Base-by-base conservation (phyloP, 2,797 vertebrate species). In the Amblyraja radiata region DNA sequence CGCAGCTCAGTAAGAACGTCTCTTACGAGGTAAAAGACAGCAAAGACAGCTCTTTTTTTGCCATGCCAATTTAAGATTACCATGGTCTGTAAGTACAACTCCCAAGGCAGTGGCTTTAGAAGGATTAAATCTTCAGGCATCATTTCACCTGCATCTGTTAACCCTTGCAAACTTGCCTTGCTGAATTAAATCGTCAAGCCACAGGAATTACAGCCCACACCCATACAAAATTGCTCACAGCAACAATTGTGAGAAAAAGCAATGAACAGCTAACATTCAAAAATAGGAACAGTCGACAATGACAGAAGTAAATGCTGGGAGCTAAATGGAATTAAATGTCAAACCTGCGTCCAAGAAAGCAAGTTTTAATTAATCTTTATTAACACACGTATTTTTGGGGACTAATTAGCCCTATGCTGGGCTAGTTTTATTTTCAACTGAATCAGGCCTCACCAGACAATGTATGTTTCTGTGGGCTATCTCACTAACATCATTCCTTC, bases 401-500 rank as follows among this genome's bases (percentile, higher is more conserved):
- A 32, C 0, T 65, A 28, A 86, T 63, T 65, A 14, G 32, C 5
- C 11, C 23, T 28, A 86, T 86, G 13, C 61, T 14, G 32, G 28
- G 13, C n/a, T 14, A 6, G 83, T 63, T 18, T 14, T 68, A 13
- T 18, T 14, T 18, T 18, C 65, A 68, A 86, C 10, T 63, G 23
- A 13, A 13, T 14, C 4, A 86, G 58, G 1, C 54, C 14, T 63
- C 58, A 7, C 28, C 58, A 86, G 18, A 32, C 83, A 65, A 86
- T 86, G 28, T 1, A 5, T n/a, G 8, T 86, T 32, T 86, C 83
- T 61, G 28, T n/a, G n/a, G 14, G 83, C 13, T 6, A 65, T 14
- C 83, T 86, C 83, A 65, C 61, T 63, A 65, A 86, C 28, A 86
- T 63, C 28, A 86, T 86, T 86, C 83, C 83, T 65, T 68, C 61